Evolutionary conservation across 2,797 vertebrate genomes (phyloP).

Genomic region (Limosa lapponica): DNA sequence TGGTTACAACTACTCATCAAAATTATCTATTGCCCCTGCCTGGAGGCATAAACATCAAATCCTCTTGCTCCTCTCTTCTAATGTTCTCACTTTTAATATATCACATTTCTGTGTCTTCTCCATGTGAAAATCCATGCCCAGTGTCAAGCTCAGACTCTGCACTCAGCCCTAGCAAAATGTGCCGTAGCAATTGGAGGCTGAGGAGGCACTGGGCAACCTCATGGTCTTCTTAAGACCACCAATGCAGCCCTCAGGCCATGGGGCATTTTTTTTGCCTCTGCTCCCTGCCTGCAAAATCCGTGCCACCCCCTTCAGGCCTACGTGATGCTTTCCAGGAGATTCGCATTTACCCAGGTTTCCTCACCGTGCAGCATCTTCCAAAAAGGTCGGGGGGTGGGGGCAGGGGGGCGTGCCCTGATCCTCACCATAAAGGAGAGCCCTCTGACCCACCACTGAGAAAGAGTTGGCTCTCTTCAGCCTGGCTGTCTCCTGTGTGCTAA

Average conservation of each 20-base stretch:
- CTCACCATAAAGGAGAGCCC: neutral
- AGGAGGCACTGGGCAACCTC: neutral
- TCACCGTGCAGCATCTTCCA: neutral
- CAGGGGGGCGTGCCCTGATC: no score
- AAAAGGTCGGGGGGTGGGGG: neutral
- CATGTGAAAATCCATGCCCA: neutral
- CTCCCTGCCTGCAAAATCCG: neutral
- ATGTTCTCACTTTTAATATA: neutral
- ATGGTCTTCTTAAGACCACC: neutral
- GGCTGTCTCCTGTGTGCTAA: neutral
- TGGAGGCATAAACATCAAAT: conserved; percentile 6
- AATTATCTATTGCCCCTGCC: conserved; percentile 22
- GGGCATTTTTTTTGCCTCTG: neutral
- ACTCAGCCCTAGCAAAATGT: neutral
- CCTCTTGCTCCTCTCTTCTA: neutral
- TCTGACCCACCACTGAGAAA: neutral
- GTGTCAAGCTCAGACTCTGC: neutral
- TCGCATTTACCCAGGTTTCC: neutral
- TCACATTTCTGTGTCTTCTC: neutral
- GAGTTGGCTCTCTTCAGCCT: neutral
- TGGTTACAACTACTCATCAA: neutral
- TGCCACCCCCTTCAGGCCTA: neutral
- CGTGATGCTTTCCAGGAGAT: rapidly evolving
- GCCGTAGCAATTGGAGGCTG: neutral
- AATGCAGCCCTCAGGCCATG: rapidly evolving